phyloP scores from a whole-genome alignment of 2,113 vertebrate species.

The Okapia johnstoni region DNA sequence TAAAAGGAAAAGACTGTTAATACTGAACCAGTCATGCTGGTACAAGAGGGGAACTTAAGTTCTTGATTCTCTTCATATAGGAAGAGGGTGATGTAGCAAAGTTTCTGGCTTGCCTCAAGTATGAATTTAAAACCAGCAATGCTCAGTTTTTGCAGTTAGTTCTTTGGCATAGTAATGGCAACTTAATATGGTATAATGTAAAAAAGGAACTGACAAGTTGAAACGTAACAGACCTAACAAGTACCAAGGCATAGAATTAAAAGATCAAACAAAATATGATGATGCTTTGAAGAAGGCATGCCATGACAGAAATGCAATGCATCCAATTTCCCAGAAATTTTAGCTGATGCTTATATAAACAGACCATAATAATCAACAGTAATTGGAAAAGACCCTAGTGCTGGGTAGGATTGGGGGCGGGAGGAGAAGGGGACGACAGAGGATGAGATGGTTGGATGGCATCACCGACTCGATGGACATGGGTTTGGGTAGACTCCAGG shows the following conservation, averaged over 20 bases:
- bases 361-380: background rate
- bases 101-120: background rate
- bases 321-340: background rate
- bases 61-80: background rate
- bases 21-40: accelerated
- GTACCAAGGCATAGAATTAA: background rate
- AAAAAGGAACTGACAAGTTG: background rate
- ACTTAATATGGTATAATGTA: background rate
- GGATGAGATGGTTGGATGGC: no score
- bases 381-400: no score
- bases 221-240: background rate
- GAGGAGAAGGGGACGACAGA: no score
- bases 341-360: background rate
- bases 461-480: no score
- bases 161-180: background rate
- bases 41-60: background rate
- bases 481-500: no score
- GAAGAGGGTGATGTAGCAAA: background rate
- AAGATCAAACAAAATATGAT: background rate
- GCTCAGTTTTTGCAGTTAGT: background rate
- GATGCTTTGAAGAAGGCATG: background rate
- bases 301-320: background rate
- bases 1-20: background rate
- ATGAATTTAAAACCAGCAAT: background rate
- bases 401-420: no score